Conservation (phyloP, 1,140 invertebrate genomes). For the Pseudoatta argentina region DNA sequence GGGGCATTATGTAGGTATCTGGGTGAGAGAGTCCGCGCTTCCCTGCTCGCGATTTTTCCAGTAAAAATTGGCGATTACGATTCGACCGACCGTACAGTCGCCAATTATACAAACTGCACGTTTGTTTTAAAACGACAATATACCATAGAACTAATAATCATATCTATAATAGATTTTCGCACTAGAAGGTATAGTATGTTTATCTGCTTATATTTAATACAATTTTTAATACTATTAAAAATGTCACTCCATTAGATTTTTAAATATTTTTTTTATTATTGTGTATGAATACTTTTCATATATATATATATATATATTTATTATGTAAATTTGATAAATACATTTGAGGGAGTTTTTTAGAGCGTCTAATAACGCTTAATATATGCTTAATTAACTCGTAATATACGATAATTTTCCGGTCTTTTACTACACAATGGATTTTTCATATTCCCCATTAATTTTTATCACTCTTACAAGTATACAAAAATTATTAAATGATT, state of each 20-base stretch:
- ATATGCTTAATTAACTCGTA: no score
- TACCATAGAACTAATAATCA: background rate
- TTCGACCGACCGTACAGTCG: slow-evolving; percentile 12
- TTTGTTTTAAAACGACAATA: background rate
- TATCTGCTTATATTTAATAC: background rate
- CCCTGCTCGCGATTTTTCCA: slow-evolving; percentile 52
- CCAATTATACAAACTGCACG: background rate
- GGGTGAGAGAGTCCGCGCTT: slow-evolving; percentile 68
- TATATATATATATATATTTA: background rate
- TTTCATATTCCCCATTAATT: no score
- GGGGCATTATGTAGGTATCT: slow-evolving; percentile 77
- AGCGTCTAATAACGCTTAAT: background rate
- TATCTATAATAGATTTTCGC: background rate
- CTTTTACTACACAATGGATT: no score
- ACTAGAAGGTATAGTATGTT: background rate
- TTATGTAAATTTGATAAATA: background rate
- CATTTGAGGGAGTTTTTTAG: background rate
- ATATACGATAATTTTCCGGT: no score
- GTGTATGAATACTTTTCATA: background rate
- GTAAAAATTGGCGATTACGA: slow-evolving; percentile 76
- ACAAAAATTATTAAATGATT: no score
- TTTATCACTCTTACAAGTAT: no score
- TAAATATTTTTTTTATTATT: no score
- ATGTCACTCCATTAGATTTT: no score
- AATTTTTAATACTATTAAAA: no score